A percentile compares a stretch with the other conserved stretches of the same genome.
Evolutionary conservation across 2,888 invertebrate genomes (phyloP).

Genomic region (Andrena camellia): DNA sequence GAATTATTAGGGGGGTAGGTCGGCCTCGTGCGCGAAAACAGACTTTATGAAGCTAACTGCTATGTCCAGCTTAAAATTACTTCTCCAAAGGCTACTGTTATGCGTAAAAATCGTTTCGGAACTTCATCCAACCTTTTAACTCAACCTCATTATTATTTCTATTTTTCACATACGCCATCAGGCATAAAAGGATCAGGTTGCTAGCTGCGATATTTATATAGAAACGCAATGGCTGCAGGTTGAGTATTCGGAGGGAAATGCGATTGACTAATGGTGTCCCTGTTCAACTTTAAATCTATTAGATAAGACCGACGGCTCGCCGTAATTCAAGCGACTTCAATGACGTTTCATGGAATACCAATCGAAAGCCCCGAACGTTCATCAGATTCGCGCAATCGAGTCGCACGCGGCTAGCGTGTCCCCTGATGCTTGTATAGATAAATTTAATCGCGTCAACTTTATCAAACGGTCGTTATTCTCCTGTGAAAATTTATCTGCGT

Average conservation of each 20-base stretch:
- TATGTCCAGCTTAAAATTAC: not conserved
- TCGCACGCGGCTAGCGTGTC: constrained; percentile 2
- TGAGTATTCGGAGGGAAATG: too few relatives aligned
- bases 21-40: constrained; percentile 27
- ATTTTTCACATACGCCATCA: too few relatives aligned
- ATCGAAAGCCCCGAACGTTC: constrained; percentile 25
- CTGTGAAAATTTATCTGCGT: constrained; percentile 37
- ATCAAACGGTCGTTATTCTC: constrained; percentile 1
- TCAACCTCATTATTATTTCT: too few relatives aligned
- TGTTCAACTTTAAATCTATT: not conserved
- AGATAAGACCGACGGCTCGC: constrained; percentile 16
- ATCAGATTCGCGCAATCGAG: constrained; percentile 13
- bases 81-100: constrained; percentile 22
- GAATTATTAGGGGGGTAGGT: constrained; percentile 22
- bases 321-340: not conserved
- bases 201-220: too few relatives aligned
- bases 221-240: too few relatives aligned
- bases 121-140: not conserved
- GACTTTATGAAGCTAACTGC: constrained; percentile 4
- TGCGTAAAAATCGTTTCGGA: not conserved
- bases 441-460: constrained; percentile 22
- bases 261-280: too few relatives aligned
- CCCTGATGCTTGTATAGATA: constrained; percentile 13
- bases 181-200: too few relatives aligned
- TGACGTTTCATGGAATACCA: not conserved